Evolutionary conservation across 2,888 invertebrate species (phyloP), one percentile per base, ranked within the genome.

Genomic region (Chloromyia formosa): DNA sequence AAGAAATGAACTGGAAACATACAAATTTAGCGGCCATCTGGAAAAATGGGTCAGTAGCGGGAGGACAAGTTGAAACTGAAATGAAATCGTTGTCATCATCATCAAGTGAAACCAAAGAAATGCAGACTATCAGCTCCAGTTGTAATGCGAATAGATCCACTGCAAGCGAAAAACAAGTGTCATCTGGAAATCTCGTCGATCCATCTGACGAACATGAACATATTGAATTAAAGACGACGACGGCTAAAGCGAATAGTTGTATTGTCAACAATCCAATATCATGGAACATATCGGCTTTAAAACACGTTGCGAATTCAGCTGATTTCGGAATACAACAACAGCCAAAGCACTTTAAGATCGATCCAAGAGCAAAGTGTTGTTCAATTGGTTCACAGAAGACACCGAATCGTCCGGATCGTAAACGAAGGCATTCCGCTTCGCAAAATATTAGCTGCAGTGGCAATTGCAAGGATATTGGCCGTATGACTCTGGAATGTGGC

Each of bases 371-470:
- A 1, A 66, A 71, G 1, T 35, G 62, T 12, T 62, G 62, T 42
- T 10, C 42, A 14, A 71, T 20, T 2, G 56, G 16, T 16, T 56
- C 56, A 20, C 18, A n/a, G 12, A 23, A 74, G 68, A 68, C 61
- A 20, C 74, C 75, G 0, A 79, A 79, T 74, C 83, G 82, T 61
- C 85, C 85, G 76, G 88, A 88, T 83, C 88, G 89, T 80, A 90
- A 89, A 84, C 87, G 89, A 74, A 87, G 89, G 9, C 89, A 89
- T 84, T 87, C 87, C 66, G 85, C 85, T 83, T 87, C 82, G 69
- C 82, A 83, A 80, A 82, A 81, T 75, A 78, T 78, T 53, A 77
- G 78, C 45, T 79, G 80, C 58, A 77, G 77, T 56, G 77, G 80
- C 77, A 80, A 80, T 78, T 76, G 78, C 22, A 78, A 78, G 64